Base-by-base conservation (phyloP, 1,140 invertebrate genomes). In the Acromyrmex echinatior region DNA sequence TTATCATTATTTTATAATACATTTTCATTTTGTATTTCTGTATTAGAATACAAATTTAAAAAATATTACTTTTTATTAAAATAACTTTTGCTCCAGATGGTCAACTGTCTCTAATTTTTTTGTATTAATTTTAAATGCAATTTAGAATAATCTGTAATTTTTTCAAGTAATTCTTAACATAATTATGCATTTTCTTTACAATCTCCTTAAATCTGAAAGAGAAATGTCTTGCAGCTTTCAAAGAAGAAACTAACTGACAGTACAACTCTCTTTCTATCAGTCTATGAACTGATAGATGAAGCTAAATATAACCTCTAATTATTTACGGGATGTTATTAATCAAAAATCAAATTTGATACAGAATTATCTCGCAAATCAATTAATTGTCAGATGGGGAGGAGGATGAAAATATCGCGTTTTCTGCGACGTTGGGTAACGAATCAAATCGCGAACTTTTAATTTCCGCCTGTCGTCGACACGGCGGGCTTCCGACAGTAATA, bases 381-480 rank as follows among this genome's bases (percentile, higher is more conserved):
- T 31, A 31, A 31, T 31, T 31, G 80, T 74, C 56, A 35, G 25
- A 25, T 66, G 7, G 6, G 18, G 7, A 9, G 6, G 14, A 25
- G 39, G 68, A 49, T 82, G 56, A 28, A 82, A 84, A 74, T 84
- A 74, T 31, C 80, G 39, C 70, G 70, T 84, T 74, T 84, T 84
- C 62, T 51, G 56, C 70, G 25, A 62, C 56, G 39, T 51, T 35
- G 39, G 68, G 39, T 25, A 14, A 68, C 80, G 80, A 84, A 74
- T 84, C 80, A 74, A 84, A 84, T 84, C 68, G 45, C 68, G 53
- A 84, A 84, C 56, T 84, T 84, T 84, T 84, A 84, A 84, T 84
- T 84, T 84, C 80, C 80, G 80, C 80, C 53, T 53, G 80, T 84
- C 80, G 56, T 31, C 80, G 68, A 62, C 53, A 49, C 70, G 56